Base-by-base conservation (phyloP, 1,140 invertebrate genomes). In the Hycleus phaleratus region DNA sequence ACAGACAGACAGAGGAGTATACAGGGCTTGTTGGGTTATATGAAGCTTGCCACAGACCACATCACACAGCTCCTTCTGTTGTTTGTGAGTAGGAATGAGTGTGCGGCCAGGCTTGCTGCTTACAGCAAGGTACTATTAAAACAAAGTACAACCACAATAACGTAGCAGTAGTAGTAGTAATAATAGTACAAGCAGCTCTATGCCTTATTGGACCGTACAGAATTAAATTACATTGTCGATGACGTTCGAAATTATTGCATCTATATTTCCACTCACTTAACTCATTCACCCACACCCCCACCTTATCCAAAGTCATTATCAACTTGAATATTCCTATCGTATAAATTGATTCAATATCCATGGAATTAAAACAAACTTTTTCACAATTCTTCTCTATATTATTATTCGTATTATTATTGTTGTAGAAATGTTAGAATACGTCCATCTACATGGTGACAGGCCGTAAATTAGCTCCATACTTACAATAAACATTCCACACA, bases 401-500 rank as follows among this genome's bases (percentile, higher is more conserved):
- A 18, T 18, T 18, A 18, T 18, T 18, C 1, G 18, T 18, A 18
- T 18, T 18, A 18, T 1, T 18, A 18, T 18, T 18, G 18, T 18
- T 18, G 18, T 18, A 18, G 18, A 18, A 18, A 1, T 32, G 4
- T 32, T 7, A 4, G 32, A 7, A 32, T 32, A 32, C 59, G 59
- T 61, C 65, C 64, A 61, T 66, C 64, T 61, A 61, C 64, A 65
- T 57, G 68, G 67, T 72, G 72, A 73, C 71, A 69, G 63, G 62
- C 62, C 69, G 70, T 74, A 74, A 74, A 74, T 74, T 74, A 74
- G 69, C 69, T 72, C 59, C 61, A 63, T 64, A 62, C 67, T 62
- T 71, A 69, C 69, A 72, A 74, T 71, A 72, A 74, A 74, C 71
- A 73, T 73, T 73, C 72, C 68, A 64, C 60, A 69, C 72, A 74